Conservation (phyloP, 2,888 invertebrate species). For the Nemotelus pantherinus region DNA sequence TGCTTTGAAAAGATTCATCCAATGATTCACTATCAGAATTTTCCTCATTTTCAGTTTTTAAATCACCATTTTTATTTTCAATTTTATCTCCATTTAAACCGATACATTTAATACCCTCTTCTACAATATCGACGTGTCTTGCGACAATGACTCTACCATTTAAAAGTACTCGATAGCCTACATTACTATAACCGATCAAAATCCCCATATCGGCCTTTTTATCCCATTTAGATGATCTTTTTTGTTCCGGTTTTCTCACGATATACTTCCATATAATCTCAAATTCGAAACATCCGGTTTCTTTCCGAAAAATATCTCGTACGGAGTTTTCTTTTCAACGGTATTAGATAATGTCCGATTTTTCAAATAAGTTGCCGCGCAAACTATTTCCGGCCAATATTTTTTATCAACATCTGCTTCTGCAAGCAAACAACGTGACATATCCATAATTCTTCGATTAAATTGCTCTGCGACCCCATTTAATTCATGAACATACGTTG, state of each 20-base stretch:
- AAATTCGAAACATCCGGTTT: constrained; percentile 41
- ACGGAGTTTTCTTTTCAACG: constrained; percentile 42
- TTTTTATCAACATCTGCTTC: constrained; percentile 50
- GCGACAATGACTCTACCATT: constrained; percentile 38
- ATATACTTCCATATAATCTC: constrained; percentile 42
- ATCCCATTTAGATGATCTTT: constrained; percentile 41
- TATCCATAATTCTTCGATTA: constrained; percentile 52
- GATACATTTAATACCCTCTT: constrained; percentile 44
- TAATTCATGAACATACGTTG: constrained; percentile 53
- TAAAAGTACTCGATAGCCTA: constrained; percentile 41
- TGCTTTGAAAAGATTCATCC: constrained; percentile 41
- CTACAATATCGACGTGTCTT: constrained; percentile 42
- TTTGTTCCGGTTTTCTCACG: constrained; percentile 32
- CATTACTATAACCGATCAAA: constrained; percentile 37
- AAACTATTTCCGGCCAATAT: constrained; percentile 49
- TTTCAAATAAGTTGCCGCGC: constrained; percentile 44
- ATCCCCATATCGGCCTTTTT: constrained; percentile 42
- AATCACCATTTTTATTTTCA: constrained; percentile 26
- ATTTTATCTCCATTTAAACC: constrained; percentile 50
- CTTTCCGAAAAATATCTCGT: constrained; percentile 33
- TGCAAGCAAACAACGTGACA: constrained; percentile 50
- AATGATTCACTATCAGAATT: constrained; percentile 43
- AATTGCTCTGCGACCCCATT: constrained; percentile 53
- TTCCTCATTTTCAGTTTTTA: constrained; percentile 47
- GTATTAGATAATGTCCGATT: constrained; percentile 47